These are phyloP conservation scores for Hemibagrus wyckioides DNA, from an alignment of 2,113 vertebrate genomes.

Conservation along the genomic window DNA sequence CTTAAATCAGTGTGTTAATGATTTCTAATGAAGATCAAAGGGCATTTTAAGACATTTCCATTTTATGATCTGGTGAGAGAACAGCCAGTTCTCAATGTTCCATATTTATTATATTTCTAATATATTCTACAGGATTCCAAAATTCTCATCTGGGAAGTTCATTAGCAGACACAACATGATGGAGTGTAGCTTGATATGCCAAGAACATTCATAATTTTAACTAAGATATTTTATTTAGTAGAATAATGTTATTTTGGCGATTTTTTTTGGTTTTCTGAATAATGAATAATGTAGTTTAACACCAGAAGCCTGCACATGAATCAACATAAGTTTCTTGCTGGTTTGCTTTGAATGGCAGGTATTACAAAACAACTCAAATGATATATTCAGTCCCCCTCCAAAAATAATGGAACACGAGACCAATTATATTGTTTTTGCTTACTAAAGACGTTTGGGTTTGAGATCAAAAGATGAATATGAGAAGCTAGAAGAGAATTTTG, in stretches of 20 bases:
- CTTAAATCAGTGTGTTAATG: not conserved
- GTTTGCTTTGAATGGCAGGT: not conserved
- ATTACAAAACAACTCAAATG: not conserved
- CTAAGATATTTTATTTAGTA: too few relatives aligned
- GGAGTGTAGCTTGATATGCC: not conserved
- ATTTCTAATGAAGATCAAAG: not conserved
- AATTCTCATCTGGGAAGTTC: not conserved
- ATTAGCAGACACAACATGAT: not conserved
- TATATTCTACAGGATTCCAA: not conserved
- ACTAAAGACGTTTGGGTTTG: too few relatives aligned
- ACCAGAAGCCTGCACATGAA: not conserved
- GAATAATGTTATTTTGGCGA: not conserved
- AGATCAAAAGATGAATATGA: too few relatives aligned
- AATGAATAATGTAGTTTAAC: not conserved
- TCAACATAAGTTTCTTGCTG: not conserved
- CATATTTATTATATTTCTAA: not conserved
- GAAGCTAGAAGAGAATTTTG: too few relatives aligned
- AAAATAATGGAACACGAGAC: too few relatives aligned
- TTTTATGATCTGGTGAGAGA: not conserved
- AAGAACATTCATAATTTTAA: not conserved
- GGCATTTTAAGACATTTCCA: not conserved
- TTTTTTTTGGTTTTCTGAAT: not conserved
- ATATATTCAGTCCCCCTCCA: too few relatives aligned
- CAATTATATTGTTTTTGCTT: too few relatives aligned
- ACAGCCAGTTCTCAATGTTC: not conserved